Conservation (phyloP, 2,888 invertebrate genomes). For the Spilarctia lutea region DNA sequence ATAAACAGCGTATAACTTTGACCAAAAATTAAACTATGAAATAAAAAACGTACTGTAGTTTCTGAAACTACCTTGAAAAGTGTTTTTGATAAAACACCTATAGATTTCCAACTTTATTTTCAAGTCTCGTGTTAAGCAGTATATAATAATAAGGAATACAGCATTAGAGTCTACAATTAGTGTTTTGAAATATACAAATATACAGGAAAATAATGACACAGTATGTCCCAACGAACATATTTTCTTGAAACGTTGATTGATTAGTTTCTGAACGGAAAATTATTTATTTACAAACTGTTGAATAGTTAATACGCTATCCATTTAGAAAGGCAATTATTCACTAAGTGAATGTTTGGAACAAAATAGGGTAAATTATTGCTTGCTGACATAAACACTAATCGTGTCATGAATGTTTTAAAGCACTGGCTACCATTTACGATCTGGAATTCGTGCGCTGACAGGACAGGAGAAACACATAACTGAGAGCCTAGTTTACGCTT, state of each 20-base stretch:
- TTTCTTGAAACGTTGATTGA: constrained; percentile 16
- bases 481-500: not conserved
- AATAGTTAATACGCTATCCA: constrained; percentile 4
- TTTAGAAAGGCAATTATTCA: constrained; percentile 1
- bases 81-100: too few species aligned
- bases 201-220: not conserved
- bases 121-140: too few species aligned
- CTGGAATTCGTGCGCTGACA: not conserved
- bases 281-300: constrained; percentile 12
- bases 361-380: not conserved
- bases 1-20: too few species aligned
- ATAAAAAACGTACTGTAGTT: too few species aligned
- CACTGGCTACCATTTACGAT: not conserved
- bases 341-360: constrained; percentile 1
- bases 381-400: not conserved
- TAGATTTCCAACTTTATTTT: too few species aligned
- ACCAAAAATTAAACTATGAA: too few species aligned
- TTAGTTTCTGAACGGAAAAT: constrained; percentile 18
- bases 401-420: not conserved
- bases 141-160: too few species aligned
- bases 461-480: too few species aligned
- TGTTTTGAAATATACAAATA: not conserved
- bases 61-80: too few species aligned
- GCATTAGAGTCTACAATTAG: not conserved
- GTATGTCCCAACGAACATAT: constrained; percentile 1